Evolutionary conservation across 1,140 invertebrate species (phyloP), one percentile per base, ranked within the genome.

Genomic region (Drosophila carrolli): DNA sequence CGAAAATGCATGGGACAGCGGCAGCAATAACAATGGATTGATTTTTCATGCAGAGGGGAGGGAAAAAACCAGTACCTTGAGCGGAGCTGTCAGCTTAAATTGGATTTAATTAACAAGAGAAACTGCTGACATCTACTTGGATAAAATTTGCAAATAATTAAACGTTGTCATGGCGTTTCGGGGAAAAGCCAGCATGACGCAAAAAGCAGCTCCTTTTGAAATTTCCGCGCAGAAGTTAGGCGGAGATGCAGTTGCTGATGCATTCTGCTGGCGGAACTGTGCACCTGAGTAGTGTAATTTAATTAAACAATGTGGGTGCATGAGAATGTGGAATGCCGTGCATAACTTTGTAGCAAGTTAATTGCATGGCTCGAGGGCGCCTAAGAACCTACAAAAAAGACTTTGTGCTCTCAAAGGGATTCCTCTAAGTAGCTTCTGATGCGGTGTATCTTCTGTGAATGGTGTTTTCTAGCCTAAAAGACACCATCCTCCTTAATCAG

Each of bases 201-300:
- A 55, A 43, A 50, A 63, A 37, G 62, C 27, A 13, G 58, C 32
- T 57, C 43, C 77, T 78, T 78, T 79, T 75, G 61, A 29, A 58
- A 79, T 60, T 51, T 66, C 27, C n/a, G 27, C 40, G 58, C 53
- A 29, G 32, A 55, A 63, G 23, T 54, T 56, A 37, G 58, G 53
- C 46, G 50, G 57, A 55, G 32, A 53, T 50, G 50, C 60, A 55
- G 32, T 37, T 55, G 44, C 47, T 40, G 37, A 23, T 47, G 19
- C 44, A 47, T 47, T 23, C 35, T 62, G 71, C 50, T 43, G 44
- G 29, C 40, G 57, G 35, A 37, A 19, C 32, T 41, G 37, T 55
- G 47, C 70, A 85, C 63, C 70, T 66, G 75, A 86, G 57, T 67
- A 78, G 75, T 68, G 66, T 89, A 86, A 86, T 86, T 86, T 88